phyloP scores from a whole-genome alignment of 2,888 invertebrate genomes.

The Pseudoips prasinana region DNA sequence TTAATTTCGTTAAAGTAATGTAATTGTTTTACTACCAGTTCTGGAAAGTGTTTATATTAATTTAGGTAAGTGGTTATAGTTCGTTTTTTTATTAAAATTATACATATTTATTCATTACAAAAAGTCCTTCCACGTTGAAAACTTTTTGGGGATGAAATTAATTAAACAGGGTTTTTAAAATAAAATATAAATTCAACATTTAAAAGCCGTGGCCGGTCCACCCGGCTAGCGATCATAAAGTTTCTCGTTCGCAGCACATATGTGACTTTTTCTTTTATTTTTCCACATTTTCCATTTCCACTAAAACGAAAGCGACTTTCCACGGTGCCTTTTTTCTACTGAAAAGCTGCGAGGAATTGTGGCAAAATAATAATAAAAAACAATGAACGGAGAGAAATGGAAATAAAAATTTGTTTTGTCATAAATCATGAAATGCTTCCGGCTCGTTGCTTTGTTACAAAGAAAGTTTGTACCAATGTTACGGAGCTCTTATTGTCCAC shows the following conservation, averaged over 20 bases:
- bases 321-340: constrained; percentile 67
- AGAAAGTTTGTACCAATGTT: constrained; percentile 72
- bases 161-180: too few relatives aligned
- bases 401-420: constrained; percentile 79
- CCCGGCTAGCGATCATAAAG: constrained; percentile 46
- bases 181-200: too few relatives aligned
- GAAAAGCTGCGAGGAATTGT: constrained; percentile 71
- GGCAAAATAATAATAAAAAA: constrained; percentile 72
- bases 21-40: too few relatives aligned
- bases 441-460: constrained; percentile 69
- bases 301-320: constrained; percentile 75
- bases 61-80: too few relatives aligned
- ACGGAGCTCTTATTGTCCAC: constrained; percentile 53
- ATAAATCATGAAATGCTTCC: constrained; percentile 79
- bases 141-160: too few relatives aligned
- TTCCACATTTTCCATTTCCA: constrained; percentile 70
- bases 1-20: too few relatives aligned
- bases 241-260: constrained; percentile 59
- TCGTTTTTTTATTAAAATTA: too few relatives aligned
- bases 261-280: constrained; percentile 66
- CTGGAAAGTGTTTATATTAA: too few relatives aligned
- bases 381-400: constrained; percentile 72
- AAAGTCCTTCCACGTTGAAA: too few relatives aligned
- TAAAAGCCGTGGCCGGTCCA: constrained; percentile 19
- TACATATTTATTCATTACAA: too few relatives aligned